Evolutionary conservation across 2,888 invertebrate species (phyloP), one percentile per base, ranked within the genome.

Genomic region (Calephelis perditalis): DNA sequence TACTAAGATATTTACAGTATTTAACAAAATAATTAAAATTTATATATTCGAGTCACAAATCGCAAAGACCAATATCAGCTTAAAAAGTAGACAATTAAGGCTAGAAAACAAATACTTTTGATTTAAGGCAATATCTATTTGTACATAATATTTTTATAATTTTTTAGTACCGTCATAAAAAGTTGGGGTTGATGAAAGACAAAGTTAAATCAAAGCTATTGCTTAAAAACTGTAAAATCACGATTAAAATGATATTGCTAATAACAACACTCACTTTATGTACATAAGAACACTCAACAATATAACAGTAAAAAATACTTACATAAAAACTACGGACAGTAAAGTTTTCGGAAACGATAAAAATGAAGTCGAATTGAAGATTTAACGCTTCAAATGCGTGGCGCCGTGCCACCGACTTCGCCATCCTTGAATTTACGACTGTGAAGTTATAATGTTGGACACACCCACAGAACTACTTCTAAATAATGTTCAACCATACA

Each of bases 271-370:
- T 26, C 11, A 54, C 11, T 52, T 54, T 54, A 54, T 36, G n/a
- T n/a, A n/a, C 36, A 36, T 11, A 54, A 54, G 10, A 54, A 11
- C 35, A 52, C 35, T 9, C 35, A 54, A 36, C 7, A 7, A 35
- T n/a, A 35, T 54, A 54, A 36, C 7, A 54, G 10, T 36, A 54
- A 40, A 3, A 54, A 54, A 52, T 52, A 52, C 10, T 2, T 36
- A 36, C 36, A 54, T 36, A 54, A 54, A 57, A 55, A 43, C 44
- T n/a, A 43, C 12, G 45, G 52, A 62, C 47, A 60, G 70, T 78
- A 74, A 80, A 78, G 65, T 73, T 78, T 76, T 72, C 68, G 71
- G 69, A 70, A 72, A 75, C 71, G 65, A 76, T 78, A 79, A 81
- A 78, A 80, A 71, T 68, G 62, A 65, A 65, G 70, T 70, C 68